Conservation (phyloP, 2,888 invertebrate genomes). For the Sarcophaga caerulescens region DNA sequence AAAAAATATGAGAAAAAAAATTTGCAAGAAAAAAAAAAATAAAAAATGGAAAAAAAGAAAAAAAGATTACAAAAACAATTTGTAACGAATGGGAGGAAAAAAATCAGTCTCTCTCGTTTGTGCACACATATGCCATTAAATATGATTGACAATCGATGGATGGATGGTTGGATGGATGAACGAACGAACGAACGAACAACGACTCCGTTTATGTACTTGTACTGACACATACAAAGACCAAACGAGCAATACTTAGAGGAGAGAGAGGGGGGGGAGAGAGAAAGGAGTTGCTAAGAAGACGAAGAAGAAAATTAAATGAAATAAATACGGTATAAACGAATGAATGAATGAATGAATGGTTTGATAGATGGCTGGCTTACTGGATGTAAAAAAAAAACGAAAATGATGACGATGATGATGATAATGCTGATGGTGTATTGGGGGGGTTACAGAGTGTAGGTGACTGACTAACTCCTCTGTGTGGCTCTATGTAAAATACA, state of each 20-base stretch:
- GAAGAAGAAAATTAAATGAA: conserved; percentile 57
- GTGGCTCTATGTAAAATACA: not conserved
- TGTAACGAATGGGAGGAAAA: conserved; percentile 10
- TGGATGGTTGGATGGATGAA: conserved; percentile 63
- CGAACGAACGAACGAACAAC: conserved; percentile 59
- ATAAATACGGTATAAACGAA: conserved; percentile 60
- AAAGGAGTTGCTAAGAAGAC: conserved; percentile 13
- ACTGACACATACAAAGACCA: not conserved
- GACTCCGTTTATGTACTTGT: conserved; percentile 46
- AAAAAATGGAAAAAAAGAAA: conserved; percentile 58
- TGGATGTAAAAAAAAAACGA: no score
- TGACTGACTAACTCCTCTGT: conserved; percentile 49
- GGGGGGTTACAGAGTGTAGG: conserved; percentile 34
- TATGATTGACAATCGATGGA: conserved; percentile 78
- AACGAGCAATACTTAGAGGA: not conserved
- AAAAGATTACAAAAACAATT: conserved; percentile 36
- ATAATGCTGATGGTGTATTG: not conserved
- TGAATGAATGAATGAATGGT: conserved; percentile 58
- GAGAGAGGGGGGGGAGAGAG: conserved; percentile 9
- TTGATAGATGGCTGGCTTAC: conserved; percentile 58
- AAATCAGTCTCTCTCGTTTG: conserved; percentile 72
- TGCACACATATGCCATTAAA: conserved; percentile 73
- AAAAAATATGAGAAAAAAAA: conserved; percentile 21
- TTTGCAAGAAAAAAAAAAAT: not conserved
- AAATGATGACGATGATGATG: not conserved